Evolutionary conservation across 1,140 invertebrate genomes (phyloP).

Genomic region (Cotesia typhae): DNA sequence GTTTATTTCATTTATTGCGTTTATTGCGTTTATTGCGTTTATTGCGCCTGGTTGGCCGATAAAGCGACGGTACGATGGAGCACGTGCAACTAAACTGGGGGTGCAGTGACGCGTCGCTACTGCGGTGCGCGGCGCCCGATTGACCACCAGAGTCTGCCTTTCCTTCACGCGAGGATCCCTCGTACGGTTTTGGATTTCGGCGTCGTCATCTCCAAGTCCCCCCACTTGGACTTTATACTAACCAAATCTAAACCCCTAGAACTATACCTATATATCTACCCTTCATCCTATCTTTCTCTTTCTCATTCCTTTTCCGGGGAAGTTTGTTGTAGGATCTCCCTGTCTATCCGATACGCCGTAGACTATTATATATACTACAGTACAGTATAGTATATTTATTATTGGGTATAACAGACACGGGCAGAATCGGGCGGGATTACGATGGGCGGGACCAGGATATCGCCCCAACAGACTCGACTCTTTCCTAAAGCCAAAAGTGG

Average conservation of each 20-base stretch:
- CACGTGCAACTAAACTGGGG: conserved; percentile 61
- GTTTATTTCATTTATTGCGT: conserved; percentile 38
- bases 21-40: conserved; percentile 43
- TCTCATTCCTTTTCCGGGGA: neutral
- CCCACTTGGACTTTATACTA: conserved; percentile 36
- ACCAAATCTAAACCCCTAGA: conserved; percentile 21
- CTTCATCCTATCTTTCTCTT: conserved; percentile 1
- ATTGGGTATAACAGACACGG: neutral
- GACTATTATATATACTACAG: too few relatives aligned
- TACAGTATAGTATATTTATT: neutral
- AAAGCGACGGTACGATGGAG: conserved; percentile 50
- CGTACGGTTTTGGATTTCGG: conserved; percentile 38
- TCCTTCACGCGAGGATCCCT: conserved; percentile 56
- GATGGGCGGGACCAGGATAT: too few relatives aligned
- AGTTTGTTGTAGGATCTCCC: too few relatives aligned
- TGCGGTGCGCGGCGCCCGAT: conserved; percentile 65
- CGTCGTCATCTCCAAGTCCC: conserved; percentile 43
- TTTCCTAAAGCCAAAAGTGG: too few relatives aligned
- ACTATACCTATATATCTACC: neutral
- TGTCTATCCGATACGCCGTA: too few relatives aligned
- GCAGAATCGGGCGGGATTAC: too few relatives aligned
- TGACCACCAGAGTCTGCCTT: conserved; percentile 65
- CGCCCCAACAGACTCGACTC: too few relatives aligned
- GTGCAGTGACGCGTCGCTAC: conserved; percentile 63
- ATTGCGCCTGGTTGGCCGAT: conserved; percentile 47